Evolutionary conservation across 2,888 invertebrate genomes (phyloP).

Genomic region (Plemyria rubiginata): DNA sequence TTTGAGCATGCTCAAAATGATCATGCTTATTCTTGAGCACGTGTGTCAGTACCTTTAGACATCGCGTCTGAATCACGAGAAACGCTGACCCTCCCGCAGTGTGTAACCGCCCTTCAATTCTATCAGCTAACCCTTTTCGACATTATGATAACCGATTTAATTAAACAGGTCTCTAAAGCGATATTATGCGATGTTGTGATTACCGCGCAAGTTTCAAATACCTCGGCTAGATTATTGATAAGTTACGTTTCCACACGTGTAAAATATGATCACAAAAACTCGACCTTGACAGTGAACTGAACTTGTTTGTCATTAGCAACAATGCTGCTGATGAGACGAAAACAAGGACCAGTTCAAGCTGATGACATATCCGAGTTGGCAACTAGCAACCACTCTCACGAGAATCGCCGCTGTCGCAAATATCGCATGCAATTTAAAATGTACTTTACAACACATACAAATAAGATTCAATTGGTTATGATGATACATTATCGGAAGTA

Average conservation of each 20-base stretch:
- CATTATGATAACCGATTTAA: too few species aligned
- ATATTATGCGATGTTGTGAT: too few species aligned
- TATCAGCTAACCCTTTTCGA: too few species aligned
- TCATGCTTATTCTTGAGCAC: too few species aligned
- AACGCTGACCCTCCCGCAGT: too few species aligned
- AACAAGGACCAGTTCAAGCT: constrained; percentile 28
- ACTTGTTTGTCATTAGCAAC: constrained; percentile 28
- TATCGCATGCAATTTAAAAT: not conserved
- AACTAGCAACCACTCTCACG: constrained; percentile 22
- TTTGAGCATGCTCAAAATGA: too few species aligned
- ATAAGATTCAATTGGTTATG: not conserved
- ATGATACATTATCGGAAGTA: not conserved
- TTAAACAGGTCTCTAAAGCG: too few species aligned
- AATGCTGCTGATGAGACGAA: constrained; percentile 22
- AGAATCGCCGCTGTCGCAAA: constrained; percentile 15
- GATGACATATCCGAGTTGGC: constrained; percentile 41
- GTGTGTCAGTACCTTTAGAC: too few species aligned
- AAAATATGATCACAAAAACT: constrained; percentile 1
- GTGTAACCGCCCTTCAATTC: too few species aligned
- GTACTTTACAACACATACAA: not conserved
- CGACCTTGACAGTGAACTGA: constrained; percentile 20
- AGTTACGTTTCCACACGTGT: not conserved
- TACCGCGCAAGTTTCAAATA: too few species aligned
- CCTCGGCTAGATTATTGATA: too few species aligned
- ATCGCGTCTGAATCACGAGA: too few species aligned